Conservation (phyloP, 2,113 vertebrate species). For the Indicator maculatus region DNA sequence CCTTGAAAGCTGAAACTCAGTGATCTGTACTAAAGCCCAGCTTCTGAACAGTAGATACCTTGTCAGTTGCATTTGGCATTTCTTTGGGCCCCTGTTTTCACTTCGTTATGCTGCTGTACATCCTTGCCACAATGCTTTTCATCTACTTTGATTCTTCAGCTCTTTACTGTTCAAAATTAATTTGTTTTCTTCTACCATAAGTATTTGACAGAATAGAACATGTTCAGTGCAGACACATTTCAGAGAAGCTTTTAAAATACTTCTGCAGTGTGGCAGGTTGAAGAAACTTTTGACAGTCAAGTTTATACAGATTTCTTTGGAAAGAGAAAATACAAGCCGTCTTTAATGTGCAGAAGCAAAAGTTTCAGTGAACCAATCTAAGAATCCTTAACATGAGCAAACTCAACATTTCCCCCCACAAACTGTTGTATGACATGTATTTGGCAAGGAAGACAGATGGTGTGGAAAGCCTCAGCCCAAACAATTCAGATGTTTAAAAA, state of each 20-base stretch:
- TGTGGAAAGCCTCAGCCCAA: neutral
- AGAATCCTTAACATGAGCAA: neutral
- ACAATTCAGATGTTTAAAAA: neutral
- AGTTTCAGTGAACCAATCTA: neutral
- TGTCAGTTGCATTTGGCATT: neutral
- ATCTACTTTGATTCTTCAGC: neutral
- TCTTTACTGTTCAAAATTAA: neutral
- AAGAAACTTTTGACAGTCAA: neutral
- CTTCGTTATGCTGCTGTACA: neutral
- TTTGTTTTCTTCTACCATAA: fast-evolving
- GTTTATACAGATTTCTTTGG: neutral
- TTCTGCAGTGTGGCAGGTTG: neutral
- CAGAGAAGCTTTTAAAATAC: neutral
- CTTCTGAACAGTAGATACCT: neutral
- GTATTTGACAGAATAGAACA: neutral
- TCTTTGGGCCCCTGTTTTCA: neutral
- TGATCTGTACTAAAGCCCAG: neutral
- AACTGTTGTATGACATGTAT: neutral
- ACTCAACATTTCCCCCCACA: neutral
- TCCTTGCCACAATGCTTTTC: neutral
- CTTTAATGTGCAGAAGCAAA: neutral
- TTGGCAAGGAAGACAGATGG: neutral
- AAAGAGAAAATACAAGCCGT: neutral
- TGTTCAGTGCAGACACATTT: neutral
- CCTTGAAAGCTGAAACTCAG: neutral